Base-by-base conservation (phyloP, 2,113 vertebrate genomes). In the Meriones unguiculatus region DNA sequence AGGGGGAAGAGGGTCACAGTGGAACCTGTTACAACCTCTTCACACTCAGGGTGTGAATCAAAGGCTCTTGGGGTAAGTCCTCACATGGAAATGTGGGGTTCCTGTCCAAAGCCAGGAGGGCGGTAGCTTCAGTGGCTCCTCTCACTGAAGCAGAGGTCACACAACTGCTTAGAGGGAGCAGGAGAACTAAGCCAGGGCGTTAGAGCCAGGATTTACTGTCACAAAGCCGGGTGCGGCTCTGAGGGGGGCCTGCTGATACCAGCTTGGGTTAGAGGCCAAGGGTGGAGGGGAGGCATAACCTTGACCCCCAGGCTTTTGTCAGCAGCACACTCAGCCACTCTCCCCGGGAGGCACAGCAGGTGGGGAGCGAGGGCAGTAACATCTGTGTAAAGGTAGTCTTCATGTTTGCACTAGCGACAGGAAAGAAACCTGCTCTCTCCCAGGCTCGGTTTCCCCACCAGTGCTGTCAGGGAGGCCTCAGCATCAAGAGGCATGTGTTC, bases 201-300 rank as follows among this genome's bases (percentile, higher is more conserved):
- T 15, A 35, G 69, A 93, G 35, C 32, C 65, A 52, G 12, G 17
- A 24, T 93, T 96, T 88, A 96, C 76, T 93, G 90, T 62, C 11
- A 30, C 50, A 52, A 54, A 86, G 84, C 11, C 69, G 54, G 82
- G 46, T 76, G 67, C 52, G 15, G 28, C 30, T n/a, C 52, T 10
- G 6, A 81, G 67, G 17, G 17, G 88, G 30, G 28, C 46, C 80
- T 85, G 77, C 87, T 30, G 24, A 52, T 30, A 57, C 15, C 20
- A 72, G 69, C 0, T 22, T 80, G 85, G 80, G 54, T 72, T 50
- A 52, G 76, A 88, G 90, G 52, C 52, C 14, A 50, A n/a, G 69
- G 38, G 62, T 41, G 73, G n/a, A 46, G 38, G 38, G 69, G 20
- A 35, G 76, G 9, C 67, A 24, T 18, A 50, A 15, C 62, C 7